Base-by-base conservation (phyloP, 53 echinoderm and acorn worm genomes). In the Apostichopus leukothele region DNA sequence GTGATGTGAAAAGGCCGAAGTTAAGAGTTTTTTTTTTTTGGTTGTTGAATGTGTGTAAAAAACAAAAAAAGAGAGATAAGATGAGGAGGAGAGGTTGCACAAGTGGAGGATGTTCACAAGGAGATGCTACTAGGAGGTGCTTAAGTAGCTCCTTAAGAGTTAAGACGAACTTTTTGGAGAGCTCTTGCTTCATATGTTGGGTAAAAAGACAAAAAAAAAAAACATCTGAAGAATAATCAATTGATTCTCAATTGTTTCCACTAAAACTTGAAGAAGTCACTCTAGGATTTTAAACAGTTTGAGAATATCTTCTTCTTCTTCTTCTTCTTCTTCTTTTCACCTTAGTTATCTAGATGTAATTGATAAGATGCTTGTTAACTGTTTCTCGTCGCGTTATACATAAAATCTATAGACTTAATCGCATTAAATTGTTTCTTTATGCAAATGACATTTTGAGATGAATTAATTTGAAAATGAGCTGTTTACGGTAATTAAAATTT, bases 91-190 rank as follows among this genome's bases (percentile, higher is more conserved):
- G 16, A 27, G 7, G 77, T 25, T 25, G 52, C 12, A 50, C n/a
- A 77, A 10, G 50, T 51, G 16, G 80, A 59, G 10, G 80, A 80
- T 68, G 19, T 5, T 68, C 19, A 68, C 18, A 19, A 68, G 68
- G 68, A 68, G 68, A 68, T 68, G 80, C n/a, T 80, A 53, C 53
- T 80, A 80, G 80, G 18, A 80, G 80, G 59, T 85, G 86, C 86
- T 85, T 85, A 85, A 85, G 86, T 85, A 51, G 86, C 86, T 85
- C 71, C 86, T 68, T 25, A 14, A 85, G 66, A 85, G 16, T 85
- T 50, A 51, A 67, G 86, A 23, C 66, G 67, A 68, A 84, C 60
- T 85, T 14, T 77, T 85, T 66, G 68, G 66, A 85, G 68, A 85
- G 86, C 27, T 18, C 86, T 60, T 85, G 60, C 51, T 85, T 66